phyloP scores from a whole-genome alignment of 2,888 invertebrate species.

The Dynastes grantii region DNA sequence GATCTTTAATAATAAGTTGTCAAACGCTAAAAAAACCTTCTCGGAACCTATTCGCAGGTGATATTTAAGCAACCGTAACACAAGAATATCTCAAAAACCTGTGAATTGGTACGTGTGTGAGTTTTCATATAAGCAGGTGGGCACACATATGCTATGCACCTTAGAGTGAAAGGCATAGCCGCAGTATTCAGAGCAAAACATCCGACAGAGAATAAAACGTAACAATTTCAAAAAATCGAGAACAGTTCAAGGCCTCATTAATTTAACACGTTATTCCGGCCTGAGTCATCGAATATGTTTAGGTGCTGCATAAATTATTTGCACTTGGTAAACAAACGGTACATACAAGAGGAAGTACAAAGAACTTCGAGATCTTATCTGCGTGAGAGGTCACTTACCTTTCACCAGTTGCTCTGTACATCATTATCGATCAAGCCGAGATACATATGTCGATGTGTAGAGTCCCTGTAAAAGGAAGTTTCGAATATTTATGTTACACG shows the following conservation, averaged over 20 bases:
- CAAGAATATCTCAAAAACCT: too few species aligned
- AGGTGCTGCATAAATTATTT: constrained; percentile 42
- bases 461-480: constrained; percentile 8
- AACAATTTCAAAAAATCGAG: constrained; percentile 11
- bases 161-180: neutral
- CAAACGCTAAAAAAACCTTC: too few species aligned
- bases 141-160: neutral
- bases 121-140: too few species aligned
- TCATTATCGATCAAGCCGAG: constrained; percentile 37
- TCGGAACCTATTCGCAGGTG: too few species aligned
- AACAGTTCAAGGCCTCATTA: constrained; percentile 11
- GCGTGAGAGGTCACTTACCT: constrained; percentile 44
- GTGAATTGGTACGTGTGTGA: too few species aligned
- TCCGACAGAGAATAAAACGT: neutral
- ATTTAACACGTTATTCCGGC: constrained; percentile 6
- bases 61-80: too few species aligned
- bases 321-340: constrained; percentile 27
- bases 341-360: constrained; percentile 38
- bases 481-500: neutral
- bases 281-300: constrained; percentile 23
- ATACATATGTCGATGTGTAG: neutral
- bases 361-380: constrained; percentile 43
- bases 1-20: too few species aligned
- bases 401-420: constrained; percentile 29
- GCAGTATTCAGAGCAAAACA: constrained; percentile 8